Percentiles rank a stretch among this genome's conserved stretches.
Conservation (phyloP, 2,888 invertebrate genomes). For the Drosophila longiperda region DNA sequence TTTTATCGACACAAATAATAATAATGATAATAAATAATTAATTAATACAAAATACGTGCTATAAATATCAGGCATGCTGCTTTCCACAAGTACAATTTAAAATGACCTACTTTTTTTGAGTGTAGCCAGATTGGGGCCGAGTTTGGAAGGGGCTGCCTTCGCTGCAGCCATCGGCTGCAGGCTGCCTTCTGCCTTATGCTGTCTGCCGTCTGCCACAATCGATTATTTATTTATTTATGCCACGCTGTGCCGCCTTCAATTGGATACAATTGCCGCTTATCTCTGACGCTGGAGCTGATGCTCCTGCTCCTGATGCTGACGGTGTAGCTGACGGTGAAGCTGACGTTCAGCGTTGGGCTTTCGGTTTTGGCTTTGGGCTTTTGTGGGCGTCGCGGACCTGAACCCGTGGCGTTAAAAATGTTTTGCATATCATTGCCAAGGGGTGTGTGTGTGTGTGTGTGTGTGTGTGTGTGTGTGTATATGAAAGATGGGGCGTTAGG, state of each 20-base stretch:
- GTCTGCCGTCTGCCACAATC: constrained; percentile 51
- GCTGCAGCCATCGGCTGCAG: constrained; percentile 9
- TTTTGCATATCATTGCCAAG: constrained; percentile 73
- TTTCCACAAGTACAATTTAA: neutral
- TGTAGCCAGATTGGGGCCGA: constrained; percentile 20
- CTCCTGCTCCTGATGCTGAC: neutral
- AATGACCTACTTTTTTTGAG: neutral
- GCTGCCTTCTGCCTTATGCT: constrained; percentile 5
- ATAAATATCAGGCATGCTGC: neutral
- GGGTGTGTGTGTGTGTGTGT: constrained; percentile 1
- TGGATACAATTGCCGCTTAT: constrained; percentile 77
- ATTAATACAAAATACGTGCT: neutral
- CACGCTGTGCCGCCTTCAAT: constrained; percentile 71
- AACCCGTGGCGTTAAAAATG: constrained; percentile 51
- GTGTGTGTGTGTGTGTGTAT: too few species aligned
- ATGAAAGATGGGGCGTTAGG: neutral
- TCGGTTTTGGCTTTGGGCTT: constrained; percentile 14
- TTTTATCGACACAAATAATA: neutral
- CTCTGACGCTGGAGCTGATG: constrained; percentile 38
- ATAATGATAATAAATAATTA: neutral
- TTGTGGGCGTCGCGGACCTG: constrained; percentile 27
- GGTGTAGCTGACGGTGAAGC: constrained; percentile 21
- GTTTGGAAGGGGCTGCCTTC: neutral
- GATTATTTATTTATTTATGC: constrained; percentile 80
- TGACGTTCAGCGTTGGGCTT: constrained; percentile 1